A percentile compares a stretch with the other conserved stretches of the same genome.
Evolutionary conservation across 2,888 invertebrate species (phyloP).

Genomic region (Sicus ferrugineus): DNA sequence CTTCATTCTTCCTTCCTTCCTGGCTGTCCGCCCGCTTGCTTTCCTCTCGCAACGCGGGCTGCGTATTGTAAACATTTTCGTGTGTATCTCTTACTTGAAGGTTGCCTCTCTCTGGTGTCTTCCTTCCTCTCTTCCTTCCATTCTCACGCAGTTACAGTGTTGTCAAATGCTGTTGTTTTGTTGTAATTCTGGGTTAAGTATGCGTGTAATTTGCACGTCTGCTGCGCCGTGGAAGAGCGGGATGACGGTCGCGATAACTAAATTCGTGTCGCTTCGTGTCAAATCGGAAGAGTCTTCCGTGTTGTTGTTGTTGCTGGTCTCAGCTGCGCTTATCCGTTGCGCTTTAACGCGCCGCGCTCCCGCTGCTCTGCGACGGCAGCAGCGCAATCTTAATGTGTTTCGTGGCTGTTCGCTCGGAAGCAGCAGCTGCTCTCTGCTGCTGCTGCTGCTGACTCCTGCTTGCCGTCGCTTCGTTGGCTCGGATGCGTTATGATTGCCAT

Average conservation of each 20-base stretch:
- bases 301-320: background rate
- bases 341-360: background rate
- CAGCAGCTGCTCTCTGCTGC: too few species aligned
- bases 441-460: too few species aligned
- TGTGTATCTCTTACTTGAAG: too few species aligned
- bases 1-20: too few species aligned
- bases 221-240: background rate
- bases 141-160: too few species aligned
- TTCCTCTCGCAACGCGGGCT: too few species aligned
- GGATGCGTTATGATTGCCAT: background rate
- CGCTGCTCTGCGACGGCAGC: background rate
- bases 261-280: background rate
- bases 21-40: too few species aligned
- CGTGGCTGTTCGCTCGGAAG: background rate
- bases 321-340: background rate
- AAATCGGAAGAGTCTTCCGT: too few species aligned
- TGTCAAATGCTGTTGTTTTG: background rate
- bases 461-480: background rate
- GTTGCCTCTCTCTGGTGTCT: too few species aligned
- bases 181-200: constrained; percentile 9
- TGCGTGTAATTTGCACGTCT: constrained; percentile 18
- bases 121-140: too few species aligned
- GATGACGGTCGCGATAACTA: background rate
- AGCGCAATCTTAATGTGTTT: background rate
- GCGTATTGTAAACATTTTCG: too few species aligned